Conservation (phyloP, 2,113 vertebrate species). For the Stegastes partitus region DNA sequence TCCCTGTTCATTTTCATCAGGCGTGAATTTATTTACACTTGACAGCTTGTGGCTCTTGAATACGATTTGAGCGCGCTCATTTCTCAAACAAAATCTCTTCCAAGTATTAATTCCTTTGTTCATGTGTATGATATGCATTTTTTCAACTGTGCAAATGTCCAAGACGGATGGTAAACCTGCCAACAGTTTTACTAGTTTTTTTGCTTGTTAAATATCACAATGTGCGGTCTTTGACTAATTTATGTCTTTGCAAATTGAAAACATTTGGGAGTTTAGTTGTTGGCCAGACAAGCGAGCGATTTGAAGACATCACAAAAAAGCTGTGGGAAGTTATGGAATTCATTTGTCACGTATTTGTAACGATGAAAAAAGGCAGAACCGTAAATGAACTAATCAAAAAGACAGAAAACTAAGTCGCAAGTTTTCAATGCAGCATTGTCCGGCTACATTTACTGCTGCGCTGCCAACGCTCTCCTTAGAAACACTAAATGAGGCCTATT, state of each 20-base stretch:
- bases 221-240: background rate
- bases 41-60: slow-evolving; percentile 68
- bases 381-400: no score
- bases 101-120: slow-evolving; percentile 54
- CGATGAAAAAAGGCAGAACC: no score
- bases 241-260: slow-evolving; percentile 15
- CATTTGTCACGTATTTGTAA: background rate
- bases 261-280: background rate
- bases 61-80: slow-evolving; percentile 54
- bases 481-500: slow-evolving; percentile 64
- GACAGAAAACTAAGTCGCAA: no score
- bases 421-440: slow-evolving; percentile 5
- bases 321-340: background rate
- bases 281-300: slow-evolving; percentile 9
- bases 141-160: slow-evolving; percentile 12
- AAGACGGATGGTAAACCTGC: slow-evolving; percentile 17
- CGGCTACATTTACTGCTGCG: slow-evolving; percentile 20
- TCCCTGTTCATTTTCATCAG: slow-evolving; percentile 49
- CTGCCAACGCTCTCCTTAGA: slow-evolving; percentile 37
- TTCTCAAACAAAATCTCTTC: slow-evolving; percentile 48
- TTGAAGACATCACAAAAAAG: background rate
- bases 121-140: slow-evolving; percentile 36
- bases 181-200: slow-evolving; percentile 16
- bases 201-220: background rate
- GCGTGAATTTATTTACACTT: slow-evolving; percentile 67